These are phyloP conservation scores for Macrostomum cliftonense DNA, from an alignment of 2,888 invertebrate genomes.

Conservation along the genomic window DNA sequence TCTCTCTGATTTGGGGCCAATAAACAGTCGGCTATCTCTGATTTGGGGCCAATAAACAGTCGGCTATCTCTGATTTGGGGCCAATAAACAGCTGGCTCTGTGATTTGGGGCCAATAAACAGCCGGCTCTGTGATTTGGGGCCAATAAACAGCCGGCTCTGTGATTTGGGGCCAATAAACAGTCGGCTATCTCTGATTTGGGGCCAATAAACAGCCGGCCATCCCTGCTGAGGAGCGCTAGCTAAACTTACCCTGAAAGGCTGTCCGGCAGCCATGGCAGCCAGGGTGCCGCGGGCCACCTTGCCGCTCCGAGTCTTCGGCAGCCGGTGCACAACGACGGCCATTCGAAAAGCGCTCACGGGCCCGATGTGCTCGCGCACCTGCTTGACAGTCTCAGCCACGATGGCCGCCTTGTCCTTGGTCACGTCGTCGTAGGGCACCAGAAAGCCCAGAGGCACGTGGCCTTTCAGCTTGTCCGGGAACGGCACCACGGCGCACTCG, in stretches of 20 bases:
- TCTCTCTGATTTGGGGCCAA: too few relatives aligned
- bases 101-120: too few relatives aligned
- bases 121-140: too few relatives aligned
- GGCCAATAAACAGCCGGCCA: too few relatives aligned
- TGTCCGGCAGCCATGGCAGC: slow-evolving; percentile 64
- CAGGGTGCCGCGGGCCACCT: slow-evolving; percentile 61
- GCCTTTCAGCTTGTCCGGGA: slow-evolving; percentile 70
- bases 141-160: too few relatives aligned
- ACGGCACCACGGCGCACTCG: slow-evolving; percentile 72
- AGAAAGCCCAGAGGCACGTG: slow-evolving; percentile 64
- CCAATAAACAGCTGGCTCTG: too few relatives aligned
- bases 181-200: too few relatives aligned
- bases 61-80: too few relatives aligned
- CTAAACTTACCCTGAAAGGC: slow-evolving; percentile 52
- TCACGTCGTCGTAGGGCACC: slow-evolving; percentile 34
- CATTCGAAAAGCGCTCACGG: slow-evolving; percentile 67
- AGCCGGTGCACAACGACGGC: slow-evolving; percentile 58
- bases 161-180: too few relatives aligned
- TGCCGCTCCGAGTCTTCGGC: slow-evolving; percentile 70
- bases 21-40: too few relatives aligned
- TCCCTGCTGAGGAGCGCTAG: too few relatives aligned
- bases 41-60: too few relatives aligned
- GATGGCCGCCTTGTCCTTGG: slow-evolving; percentile 43
- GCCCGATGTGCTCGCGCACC: slow-evolving; percentile 54
- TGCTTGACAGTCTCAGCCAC: slow-evolving; percentile 44